phyloP scores from a whole-genome alignment of 2,797 vertebrate species.

The Aulostomus chinensis region DNA sequence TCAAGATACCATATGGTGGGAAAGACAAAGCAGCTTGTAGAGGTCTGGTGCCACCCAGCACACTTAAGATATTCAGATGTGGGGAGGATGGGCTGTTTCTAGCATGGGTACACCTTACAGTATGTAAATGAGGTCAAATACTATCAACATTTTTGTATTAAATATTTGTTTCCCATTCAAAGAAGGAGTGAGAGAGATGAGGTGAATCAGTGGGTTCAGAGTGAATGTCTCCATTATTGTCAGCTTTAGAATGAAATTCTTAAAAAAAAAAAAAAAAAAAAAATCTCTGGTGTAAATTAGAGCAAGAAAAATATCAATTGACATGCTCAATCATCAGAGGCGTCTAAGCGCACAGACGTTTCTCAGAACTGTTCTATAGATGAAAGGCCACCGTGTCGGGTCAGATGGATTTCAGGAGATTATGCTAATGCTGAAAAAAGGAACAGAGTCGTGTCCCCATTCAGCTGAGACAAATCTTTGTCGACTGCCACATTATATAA shows the following conservation, averaged over 20 bases:
- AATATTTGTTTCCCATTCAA: slow-evolving; percentile 46
- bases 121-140: slow-evolving; percentile 80
- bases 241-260: too few relatives aligned
- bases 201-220: slow-evolving; percentile 1
- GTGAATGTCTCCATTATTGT: slow-evolving; percentile 29
- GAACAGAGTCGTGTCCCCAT: slow-evolving; percentile 61
- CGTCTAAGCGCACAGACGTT: slow-evolving; percentile 52
- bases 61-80: slow-evolving; percentile 72
- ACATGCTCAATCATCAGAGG: slow-evolving; percentile 54
- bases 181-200: not conserved
- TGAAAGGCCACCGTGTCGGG: slow-evolving; percentile 47
- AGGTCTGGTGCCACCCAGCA: slow-evolving; percentile 72
- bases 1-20: slow-evolving; percentile 83
- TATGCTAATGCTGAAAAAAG: slow-evolving; percentile 65
- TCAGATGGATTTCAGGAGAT: slow-evolving; percentile 68
- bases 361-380: slow-evolving; percentile 45
- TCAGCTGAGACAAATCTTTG: slow-evolving; percentile 69
- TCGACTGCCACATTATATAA: slow-evolving; percentile 55
- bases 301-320: slow-evolving; percentile 42
- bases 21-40: slow-evolving; percentile 71
- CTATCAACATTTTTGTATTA: slow-evolving; percentile 66
- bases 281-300: slow-evolving; percentile 33
- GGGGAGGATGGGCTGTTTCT: slow-evolving; percentile 73
- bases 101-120: slow-evolving; percentile 66
- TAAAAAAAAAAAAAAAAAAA: too few relatives aligned